Evolutionary conservation across 1,140 invertebrate species (phyloP).

Genomic region (Drosophila tsacasi): DNA sequence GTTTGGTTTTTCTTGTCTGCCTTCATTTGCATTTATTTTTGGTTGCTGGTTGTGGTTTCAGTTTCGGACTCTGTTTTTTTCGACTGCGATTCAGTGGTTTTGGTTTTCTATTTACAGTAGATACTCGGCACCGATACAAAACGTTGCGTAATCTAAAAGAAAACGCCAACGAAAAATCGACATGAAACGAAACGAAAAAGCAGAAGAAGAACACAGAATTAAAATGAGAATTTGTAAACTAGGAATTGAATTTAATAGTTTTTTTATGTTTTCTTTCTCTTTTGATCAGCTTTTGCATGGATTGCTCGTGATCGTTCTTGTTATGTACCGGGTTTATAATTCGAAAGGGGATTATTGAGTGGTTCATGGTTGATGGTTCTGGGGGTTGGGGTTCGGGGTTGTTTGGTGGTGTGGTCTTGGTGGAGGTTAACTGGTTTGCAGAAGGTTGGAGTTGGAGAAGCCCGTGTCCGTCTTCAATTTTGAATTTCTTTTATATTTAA

Average conservation of each 20-base stretch:
- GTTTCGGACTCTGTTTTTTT: constrained; percentile 46
- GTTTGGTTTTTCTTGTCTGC: constrained; percentile 31
- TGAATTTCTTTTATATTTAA: background rate
- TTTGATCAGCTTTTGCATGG: constrained; percentile 26
- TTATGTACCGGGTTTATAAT: constrained; percentile 67
- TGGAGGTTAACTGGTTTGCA: constrained; percentile 16
- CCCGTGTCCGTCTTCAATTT: constrained; percentile 36
- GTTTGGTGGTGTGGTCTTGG: constrained; percentile 12
- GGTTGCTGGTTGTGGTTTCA: constrained; percentile 53
- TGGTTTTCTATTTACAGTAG: constrained; percentile 80
- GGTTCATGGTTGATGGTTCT: constrained; percentile 26
- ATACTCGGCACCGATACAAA: constrained; percentile 85
- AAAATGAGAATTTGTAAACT: constrained; percentile 75
- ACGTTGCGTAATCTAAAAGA: constrained; percentile 85
- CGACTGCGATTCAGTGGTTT: constrained; percentile 46
- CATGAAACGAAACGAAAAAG: constrained; percentile 84
- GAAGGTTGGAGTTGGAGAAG: constrained; percentile 22
- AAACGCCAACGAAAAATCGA: constrained; percentile 70
- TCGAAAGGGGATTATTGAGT: constrained; percentile 18
- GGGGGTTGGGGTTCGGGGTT: constrained; percentile 29
- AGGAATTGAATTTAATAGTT: constrained; percentile 37
- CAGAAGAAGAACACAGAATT: constrained; percentile 76
- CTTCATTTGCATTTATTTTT: constrained; percentile 53
- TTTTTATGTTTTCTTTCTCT: constrained; percentile 23
- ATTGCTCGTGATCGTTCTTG: constrained; percentile 53